phyloP scores from a whole-genome alignment of 2,888 invertebrate genomes.

The Drosophila lacicola region DNA sequence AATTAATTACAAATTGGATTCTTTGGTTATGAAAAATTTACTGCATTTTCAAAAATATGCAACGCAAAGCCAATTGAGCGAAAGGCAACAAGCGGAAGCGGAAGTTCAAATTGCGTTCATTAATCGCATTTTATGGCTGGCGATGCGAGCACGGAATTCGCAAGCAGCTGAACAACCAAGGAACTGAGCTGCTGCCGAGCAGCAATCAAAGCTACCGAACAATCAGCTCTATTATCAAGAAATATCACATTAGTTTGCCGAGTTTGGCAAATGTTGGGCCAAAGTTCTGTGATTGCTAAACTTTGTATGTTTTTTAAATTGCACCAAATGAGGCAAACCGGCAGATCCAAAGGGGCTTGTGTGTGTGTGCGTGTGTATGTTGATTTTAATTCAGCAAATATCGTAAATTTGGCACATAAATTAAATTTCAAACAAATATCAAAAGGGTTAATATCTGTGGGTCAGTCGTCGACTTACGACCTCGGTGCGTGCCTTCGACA shows the following conservation, averaged over 20 bases:
- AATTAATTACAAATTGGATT: slow-evolving; percentile 3
- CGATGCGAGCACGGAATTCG: slow-evolving; percentile 43
- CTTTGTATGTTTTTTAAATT: slow-evolving; percentile 68
- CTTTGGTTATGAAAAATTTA: not conserved
- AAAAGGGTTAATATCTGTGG: slow-evolving; percentile 68
- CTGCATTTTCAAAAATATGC: slow-evolving; percentile 1
- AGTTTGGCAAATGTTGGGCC: slow-evolving; percentile 40
- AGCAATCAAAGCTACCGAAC: slow-evolving; percentile 31
- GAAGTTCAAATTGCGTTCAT: slow-evolving; percentile 57
- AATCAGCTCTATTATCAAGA: slow-evolving; percentile 64
- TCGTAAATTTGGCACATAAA: slow-evolving; percentile 75
- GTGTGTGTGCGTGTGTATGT: slow-evolving; percentile 30
- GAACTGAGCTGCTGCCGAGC: not conserved
- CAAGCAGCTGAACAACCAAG: slow-evolving; percentile 34
- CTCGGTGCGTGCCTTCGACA: slow-evolving; percentile 47
- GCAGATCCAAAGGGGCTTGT: slow-evolving; percentile 2
- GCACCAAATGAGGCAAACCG: slow-evolving; percentile 51
- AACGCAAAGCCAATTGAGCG: slow-evolving; percentile 12
- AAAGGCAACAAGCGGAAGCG: slow-evolving; percentile 37
- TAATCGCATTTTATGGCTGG: slow-evolving; percentile 53
- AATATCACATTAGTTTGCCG: slow-evolving; percentile 64
- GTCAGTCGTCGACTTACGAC: slow-evolving; percentile 43
- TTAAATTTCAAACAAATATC: slow-evolving; percentile 70
- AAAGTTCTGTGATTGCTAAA: slow-evolving; percentile 54
- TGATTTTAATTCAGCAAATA: slow-evolving; percentile 71